A percentile compares a stretch with the other conserved stretches of the same genome.
phyloP scores from a whole-genome alignment of 2,888 invertebrate species.

The Neuroscelio doddi region DNA sequence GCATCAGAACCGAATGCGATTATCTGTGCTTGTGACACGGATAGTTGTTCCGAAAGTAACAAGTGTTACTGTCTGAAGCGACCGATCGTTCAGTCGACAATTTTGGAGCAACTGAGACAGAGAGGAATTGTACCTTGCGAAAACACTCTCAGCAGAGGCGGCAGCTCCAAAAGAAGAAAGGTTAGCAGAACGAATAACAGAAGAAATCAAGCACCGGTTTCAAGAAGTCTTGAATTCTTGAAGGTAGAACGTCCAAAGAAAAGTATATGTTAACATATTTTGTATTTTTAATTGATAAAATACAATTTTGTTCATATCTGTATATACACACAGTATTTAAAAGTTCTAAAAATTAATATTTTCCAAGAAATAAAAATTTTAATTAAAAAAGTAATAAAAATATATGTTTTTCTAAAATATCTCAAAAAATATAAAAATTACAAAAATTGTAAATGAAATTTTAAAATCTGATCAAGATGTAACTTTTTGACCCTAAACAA shows the following conservation, averaged over 20 bases:
- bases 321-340: not conserved
- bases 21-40: constrained; percentile 86
- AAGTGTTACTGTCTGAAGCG: constrained; percentile 84
- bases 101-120: constrained; percentile 74
- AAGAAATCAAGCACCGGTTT: constrained; percentile 57
- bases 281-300: not conserved
- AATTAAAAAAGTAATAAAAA: too few relatives aligned
- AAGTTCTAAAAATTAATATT: too few relatives aligned
- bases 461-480: too few relatives aligned
- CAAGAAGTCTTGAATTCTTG: constrained; percentile 68
- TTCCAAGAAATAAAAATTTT: too few relatives aligned
- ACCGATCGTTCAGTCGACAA: constrained; percentile 68
- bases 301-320: not conserved
- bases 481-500: too few relatives aligned
- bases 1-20: constrained; percentile 58
- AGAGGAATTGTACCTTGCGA: constrained; percentile 73
- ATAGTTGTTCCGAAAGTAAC: constrained; percentile 89
- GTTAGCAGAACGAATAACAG: constrained; percentile 50
- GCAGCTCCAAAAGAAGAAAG: constrained; percentile 57
- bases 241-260: constrained; percentile 57
- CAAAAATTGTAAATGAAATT: too few relatives aligned
- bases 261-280: too few relatives aligned
- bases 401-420: too few relatives aligned
- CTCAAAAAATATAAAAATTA: too few relatives aligned
- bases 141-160: constrained; percentile 61